Conservation (phyloP, 2,888 invertebrate genomes). For the Ametastegia equiseti region DNA sequence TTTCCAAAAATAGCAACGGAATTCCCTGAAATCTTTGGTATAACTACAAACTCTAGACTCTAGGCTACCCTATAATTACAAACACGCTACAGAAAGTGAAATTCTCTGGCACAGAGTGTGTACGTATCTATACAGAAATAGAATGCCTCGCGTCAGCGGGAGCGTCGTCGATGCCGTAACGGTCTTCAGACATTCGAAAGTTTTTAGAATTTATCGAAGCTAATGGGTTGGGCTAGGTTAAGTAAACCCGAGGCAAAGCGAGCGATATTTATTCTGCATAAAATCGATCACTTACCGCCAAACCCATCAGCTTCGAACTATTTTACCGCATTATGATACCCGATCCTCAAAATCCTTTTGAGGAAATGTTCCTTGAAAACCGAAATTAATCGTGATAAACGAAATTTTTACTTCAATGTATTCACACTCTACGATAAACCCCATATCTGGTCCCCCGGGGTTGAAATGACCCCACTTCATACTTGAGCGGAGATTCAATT, state of each 20-base stretch:
- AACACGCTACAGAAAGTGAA: slow-evolving; percentile 25
- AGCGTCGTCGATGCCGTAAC: slow-evolving; percentile 24
- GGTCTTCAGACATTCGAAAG: slow-evolving; percentile 32
- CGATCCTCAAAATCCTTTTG: background rate
- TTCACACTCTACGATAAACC: no score
- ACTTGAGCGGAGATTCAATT: no score
- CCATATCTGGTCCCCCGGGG: no score
- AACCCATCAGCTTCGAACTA: background rate
- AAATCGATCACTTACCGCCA: background rate
- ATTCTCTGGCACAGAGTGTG: slow-evolving; percentile 14
- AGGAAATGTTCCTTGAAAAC: no score
- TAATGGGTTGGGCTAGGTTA: slow-evolving; percentile 36
- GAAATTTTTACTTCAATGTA: background rate
- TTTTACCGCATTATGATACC: background rate
- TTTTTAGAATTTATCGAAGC: slow-evolving; percentile 5
- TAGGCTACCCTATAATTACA: background rate
- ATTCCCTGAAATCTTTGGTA: background rate
- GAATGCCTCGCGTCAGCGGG: slow-evolving; percentile 19
- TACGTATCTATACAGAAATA: slow-evolving; percentile 11
- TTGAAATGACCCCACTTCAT: no score
- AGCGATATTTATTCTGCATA: background rate
- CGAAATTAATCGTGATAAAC: no score
- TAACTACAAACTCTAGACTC: background rate
- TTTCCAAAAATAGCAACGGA: slow-evolving; percentile 16
- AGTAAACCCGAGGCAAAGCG: background rate